These are phyloP conservation scores for Hestina assimilis DNA, from an alignment of 1,140 invertebrate species.

Conservation along the genomic window DNA sequence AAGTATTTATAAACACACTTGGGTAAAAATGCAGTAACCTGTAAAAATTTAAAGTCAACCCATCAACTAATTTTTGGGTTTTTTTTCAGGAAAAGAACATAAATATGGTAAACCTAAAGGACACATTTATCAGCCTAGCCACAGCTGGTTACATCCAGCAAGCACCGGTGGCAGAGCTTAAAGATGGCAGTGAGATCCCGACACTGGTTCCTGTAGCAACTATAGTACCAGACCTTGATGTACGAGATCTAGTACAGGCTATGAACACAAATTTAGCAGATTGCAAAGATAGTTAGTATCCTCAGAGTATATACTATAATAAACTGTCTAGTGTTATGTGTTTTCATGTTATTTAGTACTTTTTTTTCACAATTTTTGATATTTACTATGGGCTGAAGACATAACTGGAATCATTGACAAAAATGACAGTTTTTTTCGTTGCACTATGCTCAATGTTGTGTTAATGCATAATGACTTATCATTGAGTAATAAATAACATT, in stretches of 20 bases:
- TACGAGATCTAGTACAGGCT: conserved; percentile 49
- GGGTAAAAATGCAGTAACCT: no score
- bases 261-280: conserved; percentile 47
- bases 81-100: conserved; percentile 70
- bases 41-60: background rate
- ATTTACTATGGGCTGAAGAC: no score
- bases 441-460: no score
- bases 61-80: background rate
- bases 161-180: conserved; percentile 58
- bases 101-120: conserved; percentile 57
- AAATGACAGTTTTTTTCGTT: background rate
- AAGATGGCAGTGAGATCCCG: conserved; percentile 58
- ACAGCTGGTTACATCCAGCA: conserved; percentile 72
- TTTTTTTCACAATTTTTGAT: no score
- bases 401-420: no score
- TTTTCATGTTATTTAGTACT: no score
- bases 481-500: no score
- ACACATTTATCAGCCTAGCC: conserved; percentile 67
- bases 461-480: no score
- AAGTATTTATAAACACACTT: no score
- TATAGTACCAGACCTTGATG: conserved; percentile 76
- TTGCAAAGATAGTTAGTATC: conserved; percentile 64
- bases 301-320: no score
- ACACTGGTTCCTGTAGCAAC: conserved; percentile 62
- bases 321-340: no score